A percentile compares a stretch with the other conserved stretches of the same genome.
These are phyloP conservation scores for Micromesistius poutassou DNA, from an alignment of 2,797 vertebrate species.

Conservation along the genomic window DNA sequence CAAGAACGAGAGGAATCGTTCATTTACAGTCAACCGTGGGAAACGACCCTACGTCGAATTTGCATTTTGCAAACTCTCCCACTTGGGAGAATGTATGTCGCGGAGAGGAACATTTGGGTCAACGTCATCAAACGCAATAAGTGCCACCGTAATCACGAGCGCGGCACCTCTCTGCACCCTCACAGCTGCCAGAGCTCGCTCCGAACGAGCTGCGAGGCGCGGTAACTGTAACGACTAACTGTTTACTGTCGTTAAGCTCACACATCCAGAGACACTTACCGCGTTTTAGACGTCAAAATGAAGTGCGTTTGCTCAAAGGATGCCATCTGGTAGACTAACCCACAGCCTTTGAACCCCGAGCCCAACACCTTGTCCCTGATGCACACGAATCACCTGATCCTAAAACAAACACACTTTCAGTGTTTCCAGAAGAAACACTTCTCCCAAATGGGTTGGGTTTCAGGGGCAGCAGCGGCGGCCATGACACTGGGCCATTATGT, in stretches of 20 bases:
- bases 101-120: conserved; percentile 67
- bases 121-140: conserved; percentile 72
- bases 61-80: conserved; percentile 60
- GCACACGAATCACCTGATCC: too few relatives aligned
- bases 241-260: conserved; percentile 27
- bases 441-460: conserved; percentile 53
- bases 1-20: background rate
- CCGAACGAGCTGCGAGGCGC: conserved; percentile 41
- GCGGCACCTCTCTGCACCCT: conserved; percentile 48
- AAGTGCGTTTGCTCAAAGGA: too few relatives aligned
- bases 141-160: conserved; percentile 61
- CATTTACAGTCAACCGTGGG: conserved; percentile 30
- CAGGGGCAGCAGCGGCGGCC: conserved; percentile 10
- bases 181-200: conserved; percentile 58
- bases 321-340: too few relatives aligned
- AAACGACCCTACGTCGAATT: conserved; percentile 62
- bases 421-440: background rate
- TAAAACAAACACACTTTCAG: background rate
- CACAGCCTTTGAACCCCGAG: too few relatives aligned
- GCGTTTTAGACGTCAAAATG: too few relatives aligned
- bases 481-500: background rate
- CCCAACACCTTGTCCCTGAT: too few relatives aligned
- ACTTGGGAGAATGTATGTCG: conserved; percentile 50
- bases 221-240: conserved; percentile 49
- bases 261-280: conserved; percentile 15